These are phyloP conservation scores for Troides oblongomaculatus DNA, from an alignment of 2,888 invertebrate genomes.

Conservation along the genomic window DNA sequence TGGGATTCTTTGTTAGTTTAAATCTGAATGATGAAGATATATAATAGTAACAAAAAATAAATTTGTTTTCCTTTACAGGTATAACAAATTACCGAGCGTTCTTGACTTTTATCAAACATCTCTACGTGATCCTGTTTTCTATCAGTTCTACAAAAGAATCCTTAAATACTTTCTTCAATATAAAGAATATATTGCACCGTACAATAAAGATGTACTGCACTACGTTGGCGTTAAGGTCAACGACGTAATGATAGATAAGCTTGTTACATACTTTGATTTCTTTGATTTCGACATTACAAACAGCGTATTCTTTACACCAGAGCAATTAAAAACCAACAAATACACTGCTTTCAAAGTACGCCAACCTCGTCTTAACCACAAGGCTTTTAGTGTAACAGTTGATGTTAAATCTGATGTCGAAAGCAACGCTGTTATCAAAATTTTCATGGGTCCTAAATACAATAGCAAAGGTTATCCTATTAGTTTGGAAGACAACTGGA, in stretches of 20 bases:
- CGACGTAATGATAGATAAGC: conserved; percentile 80
- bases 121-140: conserved; percentile 86
- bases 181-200: conserved; percentile 79
- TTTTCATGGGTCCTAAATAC: conserved; percentile 86
- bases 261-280: conserved; percentile 84
- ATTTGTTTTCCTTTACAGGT: conserved; percentile 47
- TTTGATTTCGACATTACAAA: conserved; percentile 82
- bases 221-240: conserved; percentile 82
- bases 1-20: too few relatives aligned
- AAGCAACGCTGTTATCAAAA: conserved; percentile 79
- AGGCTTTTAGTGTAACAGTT: conserved; percentile 82
- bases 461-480: conserved; percentile 77
- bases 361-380: conserved; percentile 86
- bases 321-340: conserved; percentile 55
- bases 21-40: not conserved
- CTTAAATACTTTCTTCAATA: conserved; percentile 79
- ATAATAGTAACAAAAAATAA: not conserved
- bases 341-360: conserved; percentile 76
- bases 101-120: conserved; percentile 83
- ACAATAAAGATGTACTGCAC: conserved; percentile 77
- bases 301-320: conserved; percentile 54
- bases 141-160: conserved; percentile 82
- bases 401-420: conserved; percentile 80
- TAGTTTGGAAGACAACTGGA: conserved; percentile 76
- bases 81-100: conserved; percentile 75